Conservation (phyloP, 2,797 vertebrate species). For the Darevskia mixta region DNA sequence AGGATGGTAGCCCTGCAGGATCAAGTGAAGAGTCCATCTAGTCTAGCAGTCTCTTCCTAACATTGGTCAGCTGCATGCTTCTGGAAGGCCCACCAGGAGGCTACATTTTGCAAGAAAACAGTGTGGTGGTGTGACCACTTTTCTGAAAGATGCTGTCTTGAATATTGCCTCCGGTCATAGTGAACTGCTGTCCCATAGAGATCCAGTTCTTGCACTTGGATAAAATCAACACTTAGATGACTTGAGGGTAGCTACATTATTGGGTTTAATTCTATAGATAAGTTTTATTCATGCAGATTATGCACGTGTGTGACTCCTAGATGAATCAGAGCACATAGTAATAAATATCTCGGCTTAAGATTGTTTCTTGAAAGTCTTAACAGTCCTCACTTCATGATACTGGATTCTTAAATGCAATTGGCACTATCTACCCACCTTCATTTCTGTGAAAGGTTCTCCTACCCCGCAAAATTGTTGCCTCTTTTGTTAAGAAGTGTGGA, state of each 20-base stretch:
- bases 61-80: background rate
- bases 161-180: background rate
- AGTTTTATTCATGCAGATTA: background rate
- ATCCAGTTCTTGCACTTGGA: background rate
- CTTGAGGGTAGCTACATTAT: background rate
- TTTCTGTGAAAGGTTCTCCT: background rate
- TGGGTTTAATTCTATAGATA: background rate
- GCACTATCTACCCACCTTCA: background rate
- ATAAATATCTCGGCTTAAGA: background rate
- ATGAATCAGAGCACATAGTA: background rate
- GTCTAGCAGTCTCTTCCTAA: background rate
- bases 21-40: background rate
- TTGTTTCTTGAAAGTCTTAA: constrained; percentile 2
- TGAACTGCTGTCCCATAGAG: background rate
- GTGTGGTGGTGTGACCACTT: background rate
- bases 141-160: background rate
- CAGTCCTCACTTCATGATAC: background rate
- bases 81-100: background rate
- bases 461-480: background rate
- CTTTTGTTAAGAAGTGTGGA: background rate
- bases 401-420: background rate
- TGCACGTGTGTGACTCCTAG: background rate
- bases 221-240: background rate
- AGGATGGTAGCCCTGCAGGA: background rate
- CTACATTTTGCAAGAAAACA: background rate